Base-by-base conservation (phyloP, 2,888 invertebrate species). In the Sabatieria punctata region DNA sequence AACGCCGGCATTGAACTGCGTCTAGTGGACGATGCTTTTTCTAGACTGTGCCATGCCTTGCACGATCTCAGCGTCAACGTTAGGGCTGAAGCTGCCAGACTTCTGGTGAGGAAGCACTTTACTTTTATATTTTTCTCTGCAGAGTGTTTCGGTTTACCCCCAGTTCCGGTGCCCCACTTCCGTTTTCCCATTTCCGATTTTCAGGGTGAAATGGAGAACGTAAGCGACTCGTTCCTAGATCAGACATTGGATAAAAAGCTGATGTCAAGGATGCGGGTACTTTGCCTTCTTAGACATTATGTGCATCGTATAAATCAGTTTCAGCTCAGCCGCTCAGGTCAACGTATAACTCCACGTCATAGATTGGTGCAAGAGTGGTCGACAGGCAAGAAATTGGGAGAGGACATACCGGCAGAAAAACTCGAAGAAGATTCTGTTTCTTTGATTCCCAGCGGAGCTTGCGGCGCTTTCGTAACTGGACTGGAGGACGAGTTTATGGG, bases 221-320 rank as follows among this genome's bases (percentile, higher is more conserved):
- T 97, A 3, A 83, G 88, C 46, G 77, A 81, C 41, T 77, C 80
- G 50, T 91, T 89, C 68, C 73, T 97, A 45, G 79, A 86, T 62
- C 95, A 97, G 71, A 95, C 95, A 0, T 70, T 97, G 30, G 95
- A 97, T 65, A 97, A 97, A 68, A 95, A 95, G 64, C 75, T 91
- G 23, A 89, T 91, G 86, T 85, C 85, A 43, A 84, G 88, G 62
- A 81, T 89, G 79, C 78, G 82, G 73, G n/a, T n/a, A n/a, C n/a
- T n/a, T n/a, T n/a, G n/a, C n/a, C n/a, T n/a, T n/a, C n/a, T n/a
- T n/a, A n/a, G n/a, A n/a, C n/a, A n/a, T n/a, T n/a, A n/a, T n/a
- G n/a, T n/a, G n/a, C n/a, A n/a, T n/a, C n/a, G n/a, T n/a, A n/a
- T n/a, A n/a, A n/a, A n/a, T n/a, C n/a, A n/a, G n/a, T n/a, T n/a